phyloP scores from a whole-genome alignment of 35 echinoderm and acorn worm genomes.

The Eucidaris tribuloides region DNA sequence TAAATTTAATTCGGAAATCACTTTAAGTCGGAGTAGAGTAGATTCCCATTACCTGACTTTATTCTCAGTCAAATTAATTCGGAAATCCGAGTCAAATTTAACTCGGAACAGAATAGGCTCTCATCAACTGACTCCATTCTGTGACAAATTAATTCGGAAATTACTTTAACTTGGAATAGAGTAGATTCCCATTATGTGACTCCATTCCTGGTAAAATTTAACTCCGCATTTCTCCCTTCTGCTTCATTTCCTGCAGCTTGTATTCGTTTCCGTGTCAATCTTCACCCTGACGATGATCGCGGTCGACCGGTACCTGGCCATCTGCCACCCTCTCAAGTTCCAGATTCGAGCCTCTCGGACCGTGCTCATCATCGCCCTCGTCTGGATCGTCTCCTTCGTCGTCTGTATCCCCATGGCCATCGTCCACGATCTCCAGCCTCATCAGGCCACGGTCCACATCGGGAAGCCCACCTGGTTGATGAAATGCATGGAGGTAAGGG shows the following conservation, averaged over 20 bases:
- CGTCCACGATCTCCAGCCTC: background rate
- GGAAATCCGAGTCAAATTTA: too few relatives aligned
- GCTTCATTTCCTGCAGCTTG: conserved; percentile 45
- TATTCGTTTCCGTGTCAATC: conserved; percentile 76
- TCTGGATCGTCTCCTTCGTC: conserved; percentile 84
- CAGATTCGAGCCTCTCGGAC: conserved; percentile 66
- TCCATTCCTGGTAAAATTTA: background rate
- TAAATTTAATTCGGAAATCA: too few relatives aligned
- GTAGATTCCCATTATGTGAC: background rate
- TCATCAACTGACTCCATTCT: too few relatives aligned
- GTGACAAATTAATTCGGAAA: too few relatives aligned
- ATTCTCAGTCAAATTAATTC: too few relatives aligned
- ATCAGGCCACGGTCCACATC: background rate
- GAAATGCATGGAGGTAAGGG: conserved; percentile 61
- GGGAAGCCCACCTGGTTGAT: conserved; percentile 35
- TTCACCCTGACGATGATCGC: conserved; percentile 94
- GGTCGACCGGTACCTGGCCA: conserved; percentile 92
- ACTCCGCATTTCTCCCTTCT: conserved; percentile 23
- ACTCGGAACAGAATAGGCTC: too few relatives aligned
- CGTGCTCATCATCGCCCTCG: conserved; percentile 39
- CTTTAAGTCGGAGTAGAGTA: too few relatives aligned
- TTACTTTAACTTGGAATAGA: too few relatives aligned
- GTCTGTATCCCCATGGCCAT: conserved; percentile 49
- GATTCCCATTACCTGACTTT: too few relatives aligned
- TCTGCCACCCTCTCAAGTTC: conserved; percentile 90